Conservation (phyloP, 2,888 invertebrate genomes). For the Drosophila tripunctata region DNA sequence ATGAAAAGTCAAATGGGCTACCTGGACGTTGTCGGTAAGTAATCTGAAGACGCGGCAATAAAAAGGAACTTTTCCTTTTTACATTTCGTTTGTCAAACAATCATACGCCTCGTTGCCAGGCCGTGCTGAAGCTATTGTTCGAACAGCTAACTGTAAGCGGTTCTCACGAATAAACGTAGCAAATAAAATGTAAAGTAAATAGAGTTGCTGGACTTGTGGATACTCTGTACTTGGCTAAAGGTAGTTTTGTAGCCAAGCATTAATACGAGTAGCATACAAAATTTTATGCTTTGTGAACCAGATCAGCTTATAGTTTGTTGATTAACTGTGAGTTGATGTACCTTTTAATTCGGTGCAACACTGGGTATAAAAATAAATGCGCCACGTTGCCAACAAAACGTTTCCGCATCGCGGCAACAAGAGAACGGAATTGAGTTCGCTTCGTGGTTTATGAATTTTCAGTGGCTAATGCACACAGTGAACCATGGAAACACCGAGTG, state of each 20-base stretch:
- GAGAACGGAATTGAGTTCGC: constrained; percentile 28
- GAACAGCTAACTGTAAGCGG: constrained; percentile 19
- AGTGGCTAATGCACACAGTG: constrained; percentile 34
- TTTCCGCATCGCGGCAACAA: constrained; percentile 49
- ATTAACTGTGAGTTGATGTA: background rate
- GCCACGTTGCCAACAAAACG: constrained; percentile 63
- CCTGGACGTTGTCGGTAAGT: constrained; percentile 93
- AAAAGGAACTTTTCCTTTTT: constrained; percentile 39
- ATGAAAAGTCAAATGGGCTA: constrained; percentile 91
- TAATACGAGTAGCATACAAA: no score
- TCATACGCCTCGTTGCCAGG: constrained; percentile 51
- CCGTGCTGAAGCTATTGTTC: constrained; percentile 35
- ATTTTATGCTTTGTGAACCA: no score
- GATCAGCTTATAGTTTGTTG: no score
- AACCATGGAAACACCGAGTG: constrained; percentile 15
- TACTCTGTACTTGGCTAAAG: no score
- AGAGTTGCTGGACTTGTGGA: background rate
- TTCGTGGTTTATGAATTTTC: constrained; percentile 50
- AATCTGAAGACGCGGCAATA: constrained; percentile 3
- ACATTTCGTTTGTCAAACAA: constrained; percentile 53
- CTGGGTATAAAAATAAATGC: constrained; percentile 30
- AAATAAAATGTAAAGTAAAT: constrained; percentile 6
- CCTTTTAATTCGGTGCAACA: background rate
- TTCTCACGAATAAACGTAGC: constrained; percentile 6
- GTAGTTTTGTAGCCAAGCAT: no score